These are phyloP conservation scores for Drosophila greeni DNA, from an alignment of 2,888 invertebrate species.

Conservation along the genomic window DNA sequence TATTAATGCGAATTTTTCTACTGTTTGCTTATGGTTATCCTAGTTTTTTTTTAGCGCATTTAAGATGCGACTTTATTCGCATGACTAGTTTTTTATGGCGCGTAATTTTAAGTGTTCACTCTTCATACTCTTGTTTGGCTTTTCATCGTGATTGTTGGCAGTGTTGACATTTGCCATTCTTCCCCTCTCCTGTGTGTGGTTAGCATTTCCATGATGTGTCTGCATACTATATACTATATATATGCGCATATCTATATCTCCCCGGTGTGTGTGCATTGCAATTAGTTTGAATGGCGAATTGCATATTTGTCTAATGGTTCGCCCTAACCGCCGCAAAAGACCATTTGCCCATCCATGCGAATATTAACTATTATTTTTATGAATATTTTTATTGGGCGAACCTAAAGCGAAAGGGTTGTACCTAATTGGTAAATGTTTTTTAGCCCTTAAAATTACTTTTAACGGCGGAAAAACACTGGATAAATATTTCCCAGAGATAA, in stretches of 20 bases:
- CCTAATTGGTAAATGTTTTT: constrained; percentile 5
- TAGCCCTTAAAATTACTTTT: not conserved
- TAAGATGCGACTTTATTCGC: not conserved
- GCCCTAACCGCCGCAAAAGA: constrained; percentile 7
- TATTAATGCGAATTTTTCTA: not conserved
- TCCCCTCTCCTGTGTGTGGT: constrained; percentile 5
- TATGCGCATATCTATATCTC: constrained; percentile 6
- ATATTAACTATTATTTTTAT: constrained; percentile 9
- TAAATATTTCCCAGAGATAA: not conserved
- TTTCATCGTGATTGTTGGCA: constrained; percentile 14
- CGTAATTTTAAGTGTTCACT: constrained; percentile 8
- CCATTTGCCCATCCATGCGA: constrained; percentile 8
- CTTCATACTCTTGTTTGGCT: constrained; percentile 8
- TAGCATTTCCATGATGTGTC: constrained; percentile 13
- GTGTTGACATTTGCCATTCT: constrained; percentile 24
- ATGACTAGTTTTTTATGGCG: not conserved
- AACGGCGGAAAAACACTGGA: not conserved
- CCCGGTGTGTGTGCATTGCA: constrained; percentile 27
- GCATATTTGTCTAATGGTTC: constrained; percentile 30
- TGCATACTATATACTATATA: not conserved
- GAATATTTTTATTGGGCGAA: constrained; percentile 6
- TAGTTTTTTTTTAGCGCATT: not conserved
- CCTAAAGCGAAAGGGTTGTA: constrained; percentile 1
- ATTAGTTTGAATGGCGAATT: constrained; percentile 48
- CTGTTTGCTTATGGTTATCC: not conserved